Percentiles rank a stretch among this genome's conserved stretches.
Evolutionary conservation across 2,113 vertebrate species (phyloP).

Genomic region (Sturnus vulgaris): DNA sequence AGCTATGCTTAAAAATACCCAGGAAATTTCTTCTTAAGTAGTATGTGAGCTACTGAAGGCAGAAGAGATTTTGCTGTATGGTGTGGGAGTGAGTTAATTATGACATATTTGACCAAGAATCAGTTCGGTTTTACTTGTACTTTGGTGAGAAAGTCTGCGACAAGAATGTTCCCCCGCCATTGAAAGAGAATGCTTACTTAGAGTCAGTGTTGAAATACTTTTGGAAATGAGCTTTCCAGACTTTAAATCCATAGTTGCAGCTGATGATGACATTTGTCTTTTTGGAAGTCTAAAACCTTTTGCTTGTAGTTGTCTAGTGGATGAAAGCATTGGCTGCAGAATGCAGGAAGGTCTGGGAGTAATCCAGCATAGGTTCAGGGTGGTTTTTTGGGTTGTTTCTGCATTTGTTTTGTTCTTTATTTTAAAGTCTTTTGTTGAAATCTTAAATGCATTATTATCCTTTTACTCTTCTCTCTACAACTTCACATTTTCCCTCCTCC

Average conservation of each 20-base stretch:
- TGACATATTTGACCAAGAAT: conserved; percentile 34
- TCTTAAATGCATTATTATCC: not conserved
- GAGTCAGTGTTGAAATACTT: not conserved
- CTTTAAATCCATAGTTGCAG: not conserved
- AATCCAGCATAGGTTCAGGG: not conserved
- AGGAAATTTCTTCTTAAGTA: not conserved
- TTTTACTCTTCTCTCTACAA: not conserved
- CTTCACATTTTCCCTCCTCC: not conserved
- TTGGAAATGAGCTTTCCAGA: not conserved
- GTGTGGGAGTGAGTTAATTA: not conserved
- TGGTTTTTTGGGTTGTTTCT: not conserved
- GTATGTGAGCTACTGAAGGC: not conserved
- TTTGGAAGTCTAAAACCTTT: not conserved
- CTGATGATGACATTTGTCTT: not conserved
- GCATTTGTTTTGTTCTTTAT: not conserved
- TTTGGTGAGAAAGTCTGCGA: not conserved
- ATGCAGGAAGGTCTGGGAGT: not conserved
- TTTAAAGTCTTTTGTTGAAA: not conserved
- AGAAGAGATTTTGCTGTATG: not conserved
- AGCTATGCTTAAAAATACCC: conserved; percentile 2
- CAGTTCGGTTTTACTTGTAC: not conserved
- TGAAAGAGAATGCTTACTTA: not conserved
- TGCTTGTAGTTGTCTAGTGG: not conserved
- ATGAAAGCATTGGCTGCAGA: not conserved
- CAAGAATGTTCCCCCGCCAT: not conserved